Conservation (phyloP, 2,797 vertebrate genomes). For the Clamator glandarius region DNA sequence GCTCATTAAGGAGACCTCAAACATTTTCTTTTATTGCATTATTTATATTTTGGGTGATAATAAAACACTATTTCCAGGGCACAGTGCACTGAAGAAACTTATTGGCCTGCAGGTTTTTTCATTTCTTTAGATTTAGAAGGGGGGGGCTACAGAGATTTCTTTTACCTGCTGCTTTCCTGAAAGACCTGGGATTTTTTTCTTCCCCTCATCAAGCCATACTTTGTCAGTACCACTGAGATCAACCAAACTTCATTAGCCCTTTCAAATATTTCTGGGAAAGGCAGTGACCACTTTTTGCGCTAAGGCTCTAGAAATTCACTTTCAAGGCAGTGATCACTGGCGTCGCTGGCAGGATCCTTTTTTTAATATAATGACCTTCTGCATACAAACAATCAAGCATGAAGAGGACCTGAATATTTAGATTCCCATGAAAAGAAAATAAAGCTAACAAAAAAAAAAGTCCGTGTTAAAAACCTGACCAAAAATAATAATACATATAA, state of each 20-base stretch:
- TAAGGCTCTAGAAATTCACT: background rate
- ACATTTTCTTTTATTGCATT: conserved; percentile 65
- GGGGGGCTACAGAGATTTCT: conserved; percentile 14
- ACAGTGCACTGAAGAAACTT: conserved; percentile 56
- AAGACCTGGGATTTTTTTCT: background rate
- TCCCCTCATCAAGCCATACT: background rate
- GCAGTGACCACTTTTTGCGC: background rate
- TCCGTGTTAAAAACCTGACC: background rate
- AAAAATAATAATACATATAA: background rate
- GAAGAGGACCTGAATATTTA: conserved; percentile 1
- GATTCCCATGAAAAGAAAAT: background rate
- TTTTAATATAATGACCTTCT: conserved; percentile 12
- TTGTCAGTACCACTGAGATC: conserved; percentile 16
- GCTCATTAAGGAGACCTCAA: conserved; percentile 57
- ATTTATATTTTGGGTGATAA: conserved; percentile 61
- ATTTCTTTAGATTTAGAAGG: conserved; percentile 22
- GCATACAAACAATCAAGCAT: background rate
- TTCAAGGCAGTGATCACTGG: background rate
- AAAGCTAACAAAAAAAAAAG: background rate
- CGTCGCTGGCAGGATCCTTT: background rate
- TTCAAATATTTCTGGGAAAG: conserved; percentile 16
- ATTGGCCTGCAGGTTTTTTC: conserved; percentile 50
- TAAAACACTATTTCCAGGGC: conserved; percentile 31
- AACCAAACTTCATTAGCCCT: conserved; percentile 5
- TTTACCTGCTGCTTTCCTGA: conserved; percentile 27